These are phyloP conservation scores for Turdus rufiventris DNA, from an alignment of 2,113 vertebrate genomes.

Conservation along the genomic window DNA sequence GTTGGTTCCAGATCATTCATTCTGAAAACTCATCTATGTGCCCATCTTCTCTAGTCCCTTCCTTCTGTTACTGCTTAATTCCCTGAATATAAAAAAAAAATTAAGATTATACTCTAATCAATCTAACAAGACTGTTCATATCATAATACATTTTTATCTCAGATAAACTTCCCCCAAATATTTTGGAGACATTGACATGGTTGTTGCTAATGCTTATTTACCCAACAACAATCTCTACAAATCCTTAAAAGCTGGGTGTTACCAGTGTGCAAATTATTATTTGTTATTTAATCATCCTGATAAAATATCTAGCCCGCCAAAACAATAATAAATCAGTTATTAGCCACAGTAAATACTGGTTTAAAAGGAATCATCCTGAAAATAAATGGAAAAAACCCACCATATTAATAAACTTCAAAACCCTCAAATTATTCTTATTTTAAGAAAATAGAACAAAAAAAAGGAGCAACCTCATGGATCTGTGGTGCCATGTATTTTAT, in stretches of 20 bases:
- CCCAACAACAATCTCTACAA: not conserved
- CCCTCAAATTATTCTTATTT: not conserved
- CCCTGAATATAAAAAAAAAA: not conserved
- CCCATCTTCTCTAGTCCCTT: not conserved
- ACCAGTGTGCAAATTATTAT: constrained; percentile 38
- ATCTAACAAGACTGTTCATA: not conserved
- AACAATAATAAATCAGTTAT: constrained; percentile 12
- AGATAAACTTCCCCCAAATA: not conserved
- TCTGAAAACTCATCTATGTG: not conserved
- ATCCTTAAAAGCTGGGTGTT: constrained; percentile 24
- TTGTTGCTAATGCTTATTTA: constrained; percentile 1
- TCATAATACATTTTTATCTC: not conserved
- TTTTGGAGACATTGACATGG: not conserved
- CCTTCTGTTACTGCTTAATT: not conserved
- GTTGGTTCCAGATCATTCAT: not conserved
- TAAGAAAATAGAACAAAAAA: not conserved
- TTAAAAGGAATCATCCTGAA: not conserved
- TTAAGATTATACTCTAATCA: not conserved
- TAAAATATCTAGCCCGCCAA: constrained; percentile 12
- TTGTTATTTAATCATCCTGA: constrained; percentile 47
- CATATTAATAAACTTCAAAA: not conserved
- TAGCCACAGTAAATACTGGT: not conserved
- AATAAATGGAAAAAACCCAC: not conserved
- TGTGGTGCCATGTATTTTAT: not conserved
- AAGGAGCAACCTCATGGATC: not conserved